phyloP scores from a whole-genome alignment of 2,797 vertebrate genomes.

The Onychomys arenicola region DNA sequence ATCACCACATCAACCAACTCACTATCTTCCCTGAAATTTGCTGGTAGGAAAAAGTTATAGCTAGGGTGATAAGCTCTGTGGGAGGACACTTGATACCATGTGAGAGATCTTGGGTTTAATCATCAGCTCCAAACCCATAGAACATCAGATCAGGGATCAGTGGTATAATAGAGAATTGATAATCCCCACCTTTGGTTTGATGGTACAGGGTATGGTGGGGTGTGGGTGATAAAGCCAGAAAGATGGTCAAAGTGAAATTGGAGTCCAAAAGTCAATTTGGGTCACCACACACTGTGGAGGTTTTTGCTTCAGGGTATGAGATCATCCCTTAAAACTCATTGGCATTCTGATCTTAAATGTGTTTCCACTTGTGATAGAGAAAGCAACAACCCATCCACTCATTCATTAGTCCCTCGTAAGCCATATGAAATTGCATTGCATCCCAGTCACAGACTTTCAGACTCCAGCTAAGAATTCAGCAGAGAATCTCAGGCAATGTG shows the following conservation, averaged over 20 bases:
- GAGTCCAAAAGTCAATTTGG: background rate
- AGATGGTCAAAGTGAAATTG: background rate
- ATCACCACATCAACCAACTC: accelerated
- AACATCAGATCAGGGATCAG: background rate
- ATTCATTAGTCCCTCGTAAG: background rate
- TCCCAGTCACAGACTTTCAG: background rate
- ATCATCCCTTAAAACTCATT: background rate
- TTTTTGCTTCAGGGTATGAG: background rate
- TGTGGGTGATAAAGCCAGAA: background rate
- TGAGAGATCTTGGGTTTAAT: background rate
- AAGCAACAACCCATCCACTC: background rate
- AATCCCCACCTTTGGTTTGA: background rate
- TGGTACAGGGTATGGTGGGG: accelerated
- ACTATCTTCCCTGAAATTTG: background rate
- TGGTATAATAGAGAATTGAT: background rate
- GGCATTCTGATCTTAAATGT: background rate
- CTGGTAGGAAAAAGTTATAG: background rate
- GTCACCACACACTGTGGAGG: background rate
- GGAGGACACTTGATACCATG: background rate
- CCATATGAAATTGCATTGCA: accelerated
- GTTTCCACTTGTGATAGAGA: background rate
- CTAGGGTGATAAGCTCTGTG: background rate
- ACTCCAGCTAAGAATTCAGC: background rate
- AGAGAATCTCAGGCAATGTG: background rate
- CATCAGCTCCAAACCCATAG: background rate